Conservation (phyloP, 2,113 vertebrate genomes). For the Anolis sagrei region DNA sequence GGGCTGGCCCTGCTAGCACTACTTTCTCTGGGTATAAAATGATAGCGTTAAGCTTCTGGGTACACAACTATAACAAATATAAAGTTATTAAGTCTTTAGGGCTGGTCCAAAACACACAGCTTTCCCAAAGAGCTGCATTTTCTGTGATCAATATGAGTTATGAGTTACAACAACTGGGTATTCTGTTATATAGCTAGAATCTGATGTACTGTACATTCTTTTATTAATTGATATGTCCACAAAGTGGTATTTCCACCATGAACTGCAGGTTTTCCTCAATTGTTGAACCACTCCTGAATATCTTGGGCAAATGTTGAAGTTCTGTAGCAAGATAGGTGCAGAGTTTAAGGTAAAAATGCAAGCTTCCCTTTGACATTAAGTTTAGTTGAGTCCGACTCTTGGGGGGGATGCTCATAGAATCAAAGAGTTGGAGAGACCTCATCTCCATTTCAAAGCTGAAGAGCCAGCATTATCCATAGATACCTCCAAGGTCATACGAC, state of each 20-base stretch:
- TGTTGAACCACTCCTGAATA: not conserved
- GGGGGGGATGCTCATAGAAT: too few species aligned
- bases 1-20: not conserved
- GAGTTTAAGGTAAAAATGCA: too few species aligned
- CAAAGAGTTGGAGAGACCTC: too few species aligned
- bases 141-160: not conserved
- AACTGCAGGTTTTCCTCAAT: not conserved
- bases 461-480: too few species aligned
- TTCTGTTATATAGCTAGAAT: not conserved
- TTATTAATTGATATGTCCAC: not conserved
- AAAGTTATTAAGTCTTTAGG: not conserved
- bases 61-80: not conserved
- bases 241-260: not conserved
- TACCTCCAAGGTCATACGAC: too few species aligned
- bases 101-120: not conserved
- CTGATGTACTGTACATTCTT: not conserved
- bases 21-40: not conserved
- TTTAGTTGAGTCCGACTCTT: too few species aligned
- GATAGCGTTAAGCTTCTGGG: not conserved
- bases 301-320: too few species aligned
- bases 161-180: too few species aligned
- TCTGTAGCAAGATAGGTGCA: too few species aligned
- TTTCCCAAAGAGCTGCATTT: not conserved
- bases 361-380: too few species aligned
- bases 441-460: too few species aligned